These are phyloP conservation scores for Discoglossus pictus DNA, from an alignment of 2,797 vertebrate species.

Conservation along the genomic window DNA sequence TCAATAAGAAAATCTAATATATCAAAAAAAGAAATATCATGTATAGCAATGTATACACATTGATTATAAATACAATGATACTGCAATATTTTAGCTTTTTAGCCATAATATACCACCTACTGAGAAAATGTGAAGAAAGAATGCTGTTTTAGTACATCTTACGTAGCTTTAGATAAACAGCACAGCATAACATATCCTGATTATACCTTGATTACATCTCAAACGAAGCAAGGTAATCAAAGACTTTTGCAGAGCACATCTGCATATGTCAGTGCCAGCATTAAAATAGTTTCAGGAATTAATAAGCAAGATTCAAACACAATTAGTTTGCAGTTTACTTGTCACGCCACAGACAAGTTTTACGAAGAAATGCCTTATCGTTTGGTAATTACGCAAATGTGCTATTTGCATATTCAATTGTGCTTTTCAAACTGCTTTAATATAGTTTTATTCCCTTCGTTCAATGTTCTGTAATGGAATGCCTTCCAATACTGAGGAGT, in stretches of 20 bases:
- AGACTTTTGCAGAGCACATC: slow-evolving; percentile 4
- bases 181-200: not conserved
- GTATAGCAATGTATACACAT: no score
- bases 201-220: slow-evolving; percentile 16
- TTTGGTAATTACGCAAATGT: slow-evolving; percentile 20
- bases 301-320: slow-evolving; percentile 5
- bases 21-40: no score
- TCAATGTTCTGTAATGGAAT: no score
- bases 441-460: not conserved
- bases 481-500: not conserved
- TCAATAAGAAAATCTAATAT: no score
- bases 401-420: slow-evolving; percentile 18
- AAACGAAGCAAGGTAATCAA: slow-evolving; percentile 6
- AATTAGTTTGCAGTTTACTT: slow-evolving; percentile 8
- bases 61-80: no score
- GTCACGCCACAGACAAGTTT: slow-evolving; percentile 1
- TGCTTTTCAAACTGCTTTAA: not conserved
- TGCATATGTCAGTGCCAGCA: not conserved
- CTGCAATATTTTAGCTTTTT: no score
- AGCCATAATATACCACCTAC: not conserved
- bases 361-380: not conserved
- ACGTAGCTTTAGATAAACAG: not conserved
- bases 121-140: not conserved
- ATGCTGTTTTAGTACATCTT: not conserved
- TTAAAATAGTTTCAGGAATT: slow-evolving; percentile 5